These are phyloP conservation scores for Falco cherrug DNA, from an alignment of 2,797 vertebrate genomes.

Conservation along the genomic window DNA sequence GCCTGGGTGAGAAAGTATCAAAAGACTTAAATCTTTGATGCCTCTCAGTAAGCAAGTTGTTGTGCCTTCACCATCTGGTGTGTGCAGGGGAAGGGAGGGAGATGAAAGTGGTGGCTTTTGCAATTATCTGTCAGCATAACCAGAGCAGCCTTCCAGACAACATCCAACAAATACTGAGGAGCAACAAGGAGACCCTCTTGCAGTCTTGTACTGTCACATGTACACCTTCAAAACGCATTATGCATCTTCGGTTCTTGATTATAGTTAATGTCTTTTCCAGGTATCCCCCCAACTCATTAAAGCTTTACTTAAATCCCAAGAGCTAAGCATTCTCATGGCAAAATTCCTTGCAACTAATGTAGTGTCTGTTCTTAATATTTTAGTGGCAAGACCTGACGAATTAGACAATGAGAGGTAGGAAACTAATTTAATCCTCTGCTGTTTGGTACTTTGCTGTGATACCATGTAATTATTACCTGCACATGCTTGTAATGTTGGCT, in stretches of 20 bases:
- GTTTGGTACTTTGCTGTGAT: not conserved
- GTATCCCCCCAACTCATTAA: constrained; percentile 36
- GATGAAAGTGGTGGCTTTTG: not conserved
- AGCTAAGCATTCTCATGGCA: constrained; percentile 53
- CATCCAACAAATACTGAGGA: not conserved
- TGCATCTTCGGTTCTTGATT: not conserved
- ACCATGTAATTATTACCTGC: not conserved
- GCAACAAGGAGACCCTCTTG: not conserved
- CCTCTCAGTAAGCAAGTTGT: not conserved
- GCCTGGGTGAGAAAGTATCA: not conserved
- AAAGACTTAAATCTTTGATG: not conserved
- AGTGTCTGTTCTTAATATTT: constrained; percentile 78
- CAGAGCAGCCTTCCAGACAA: not conserved
- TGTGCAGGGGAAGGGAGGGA: not conserved
- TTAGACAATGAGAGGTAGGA: constrained; percentile 93
- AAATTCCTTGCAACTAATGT: constrained; percentile 74
- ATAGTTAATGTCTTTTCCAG: constrained; percentile 19
- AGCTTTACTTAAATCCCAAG: constrained; percentile 55
- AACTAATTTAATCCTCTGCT: constrained; percentile 63
- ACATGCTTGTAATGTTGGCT: not conserved
- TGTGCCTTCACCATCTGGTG: not conserved
- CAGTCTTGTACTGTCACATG: not conserved
- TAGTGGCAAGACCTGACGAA: constrained; percentile 86
- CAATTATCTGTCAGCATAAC: not conserved
- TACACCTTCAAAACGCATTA: not conserved